Conservation (phyloP, 2,888 invertebrate genomes). For the Hoplodrina blanda region DNA sequence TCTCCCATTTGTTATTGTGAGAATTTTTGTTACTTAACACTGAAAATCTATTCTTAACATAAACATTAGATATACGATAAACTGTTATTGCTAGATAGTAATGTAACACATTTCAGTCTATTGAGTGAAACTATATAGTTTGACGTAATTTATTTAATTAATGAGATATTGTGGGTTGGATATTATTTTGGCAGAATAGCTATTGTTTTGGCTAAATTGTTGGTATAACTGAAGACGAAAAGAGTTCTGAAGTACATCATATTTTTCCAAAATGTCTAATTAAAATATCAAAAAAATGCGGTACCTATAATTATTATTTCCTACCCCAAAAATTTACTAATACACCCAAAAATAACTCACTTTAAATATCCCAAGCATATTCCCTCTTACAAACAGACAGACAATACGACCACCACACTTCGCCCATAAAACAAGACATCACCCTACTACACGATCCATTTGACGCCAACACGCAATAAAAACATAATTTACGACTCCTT, state of each 20-base stretch:
- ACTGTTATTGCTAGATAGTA: no score
- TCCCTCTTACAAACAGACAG: conserved; percentile 2
- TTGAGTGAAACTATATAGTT: neutral
- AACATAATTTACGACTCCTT: conserved; percentile 68
- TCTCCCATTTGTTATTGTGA: no score
- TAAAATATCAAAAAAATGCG: neutral
- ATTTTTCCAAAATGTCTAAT: neutral
- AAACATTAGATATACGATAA: no score
- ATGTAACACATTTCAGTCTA: neutral
- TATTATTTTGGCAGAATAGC: neutral
- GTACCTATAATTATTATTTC: neutral
- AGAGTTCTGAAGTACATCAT: neutral
- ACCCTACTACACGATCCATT: conserved; percentile 48
- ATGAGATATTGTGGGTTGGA: neutral
- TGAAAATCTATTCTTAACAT: no score
- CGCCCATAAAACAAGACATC: conserved; percentile 56
- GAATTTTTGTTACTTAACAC: no score
- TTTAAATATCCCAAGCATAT: conserved; percentile 7
- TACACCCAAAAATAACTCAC: conserved; percentile 1
- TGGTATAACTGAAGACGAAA: neutral
- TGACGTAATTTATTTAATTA: neutral
- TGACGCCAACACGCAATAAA: conserved; percentile 64
- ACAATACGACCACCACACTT: conserved; percentile 47
- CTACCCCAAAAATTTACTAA: conserved; percentile 4
- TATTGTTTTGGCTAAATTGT: neutral